These are phyloP conservation scores for Oasisia sp. DNA, from an alignment of 2,888 invertebrate genomes.

Conservation along the genomic window DNA sequence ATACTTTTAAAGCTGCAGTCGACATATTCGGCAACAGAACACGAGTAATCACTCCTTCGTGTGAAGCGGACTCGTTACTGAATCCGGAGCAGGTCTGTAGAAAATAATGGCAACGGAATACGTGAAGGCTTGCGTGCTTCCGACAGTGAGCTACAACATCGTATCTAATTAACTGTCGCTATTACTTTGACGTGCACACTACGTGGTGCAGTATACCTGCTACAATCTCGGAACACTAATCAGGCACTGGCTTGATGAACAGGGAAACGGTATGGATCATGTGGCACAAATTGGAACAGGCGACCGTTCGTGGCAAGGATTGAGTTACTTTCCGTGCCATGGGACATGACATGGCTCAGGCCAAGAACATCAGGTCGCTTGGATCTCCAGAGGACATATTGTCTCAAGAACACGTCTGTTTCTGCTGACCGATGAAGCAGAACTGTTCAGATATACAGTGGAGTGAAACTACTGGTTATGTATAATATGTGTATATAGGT, in stretches of 20 bases:
- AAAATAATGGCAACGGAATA: not conserved
- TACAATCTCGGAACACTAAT: not conserved
- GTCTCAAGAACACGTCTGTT: not conserved
- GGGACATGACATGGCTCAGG: not conserved
- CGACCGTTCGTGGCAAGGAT: not conserved
- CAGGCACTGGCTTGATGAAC: not conserved
- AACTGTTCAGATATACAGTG: not conserved
- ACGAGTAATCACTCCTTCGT: not conserved
- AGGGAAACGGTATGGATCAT: not conserved
- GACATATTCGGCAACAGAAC: not conserved
- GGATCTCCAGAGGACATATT: not conserved
- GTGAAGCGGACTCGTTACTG: not conserved
- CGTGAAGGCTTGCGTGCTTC: not conserved
- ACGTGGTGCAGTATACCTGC: not conserved
- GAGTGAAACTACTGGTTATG: not conserved
- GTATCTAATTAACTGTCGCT: not conserved
- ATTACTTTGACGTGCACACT: not conserved
- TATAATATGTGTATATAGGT: not conserved
- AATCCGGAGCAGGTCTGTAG: not conserved
- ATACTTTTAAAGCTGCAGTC: not conserved
- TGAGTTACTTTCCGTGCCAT: not conserved
- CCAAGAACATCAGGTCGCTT: not conserved
- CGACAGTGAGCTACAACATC: not conserved
- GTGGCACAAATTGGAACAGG: not conserved
- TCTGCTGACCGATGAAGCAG: not conserved